Conservation (phyloP, 2,113 vertebrate genomes). For the Leucopsar rothschildi region DNA sequence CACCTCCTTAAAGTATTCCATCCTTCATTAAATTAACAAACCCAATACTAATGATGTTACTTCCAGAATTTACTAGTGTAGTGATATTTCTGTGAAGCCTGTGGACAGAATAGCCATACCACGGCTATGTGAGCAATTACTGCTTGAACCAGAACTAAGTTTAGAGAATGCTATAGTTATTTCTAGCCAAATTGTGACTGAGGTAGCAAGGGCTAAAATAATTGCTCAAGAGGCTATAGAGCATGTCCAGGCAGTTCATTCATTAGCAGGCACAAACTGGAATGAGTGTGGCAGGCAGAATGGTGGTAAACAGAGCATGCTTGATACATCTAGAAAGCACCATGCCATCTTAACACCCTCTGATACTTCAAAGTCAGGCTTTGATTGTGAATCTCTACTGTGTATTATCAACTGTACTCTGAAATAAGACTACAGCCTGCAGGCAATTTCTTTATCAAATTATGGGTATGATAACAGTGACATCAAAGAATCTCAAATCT, state of each 20-base stretch:
- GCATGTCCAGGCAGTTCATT: conserved; percentile 32
- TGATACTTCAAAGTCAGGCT: background rate
- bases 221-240: conserved; percentile 38
- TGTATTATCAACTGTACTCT: background rate
- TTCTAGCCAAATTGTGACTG: conserved; percentile 23
- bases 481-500: background rate
- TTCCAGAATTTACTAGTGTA: background rate
- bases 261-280: background rate
- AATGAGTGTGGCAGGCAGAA: background rate
- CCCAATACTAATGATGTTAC: background rate
- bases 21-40: background rate
- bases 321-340: background rate
- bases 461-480: background rate
- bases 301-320: background rate
- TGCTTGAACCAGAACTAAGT: conserved; percentile 50
- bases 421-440: background rate
- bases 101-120: background rate
- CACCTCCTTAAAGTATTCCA: background rate
- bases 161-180: conserved; percentile 32
- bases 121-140: conserved; percentile 14
- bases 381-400: background rate
- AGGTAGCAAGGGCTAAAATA: conserved; percentile 22
- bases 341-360: background rate
- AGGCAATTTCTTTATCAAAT: background rate
- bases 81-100: background rate